A percentile compares a stretch with the other conserved stretches of the same genome.
Conservation (phyloP, 2,888 invertebrate genomes). For the Oscheius sp. region DNA sequence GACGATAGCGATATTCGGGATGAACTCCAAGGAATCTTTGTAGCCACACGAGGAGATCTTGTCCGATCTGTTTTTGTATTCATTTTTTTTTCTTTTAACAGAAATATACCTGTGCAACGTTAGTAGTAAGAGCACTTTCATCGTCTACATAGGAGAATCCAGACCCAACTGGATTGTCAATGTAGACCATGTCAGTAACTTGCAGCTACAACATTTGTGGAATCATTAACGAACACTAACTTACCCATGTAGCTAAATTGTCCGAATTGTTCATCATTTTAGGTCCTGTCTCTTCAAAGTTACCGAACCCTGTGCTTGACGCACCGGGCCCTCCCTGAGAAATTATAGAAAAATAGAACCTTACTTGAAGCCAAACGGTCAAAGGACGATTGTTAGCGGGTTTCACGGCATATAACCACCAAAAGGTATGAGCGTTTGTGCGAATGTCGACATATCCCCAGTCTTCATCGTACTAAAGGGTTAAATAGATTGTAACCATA, state of each 20-base stretch:
- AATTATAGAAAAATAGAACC: no score
- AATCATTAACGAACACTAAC: background rate
- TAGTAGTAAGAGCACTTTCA: slow-evolving; percentile 61
- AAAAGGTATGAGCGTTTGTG: slow-evolving; percentile 48
- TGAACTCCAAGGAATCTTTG: slow-evolving; percentile 78
- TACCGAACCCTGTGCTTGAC: slow-evolving; percentile 84
- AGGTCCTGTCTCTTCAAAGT: slow-evolving; percentile 85
- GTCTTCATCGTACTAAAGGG: slow-evolving; percentile 44
- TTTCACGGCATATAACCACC: slow-evolving; percentile 80
- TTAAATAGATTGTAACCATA: background rate
- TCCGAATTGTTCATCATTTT: slow-evolving; percentile 78
- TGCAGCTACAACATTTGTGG: slow-evolving; percentile 75
- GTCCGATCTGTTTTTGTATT: background rate
- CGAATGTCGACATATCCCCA: slow-evolving; percentile 54
- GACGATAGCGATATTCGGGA: slow-evolving; percentile 80
- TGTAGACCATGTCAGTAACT: slow-evolving; percentile 83
- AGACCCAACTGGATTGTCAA: slow-evolving; percentile 89
- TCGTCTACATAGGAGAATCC: slow-evolving; percentile 80
- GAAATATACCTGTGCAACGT: slow-evolving; percentile 75
- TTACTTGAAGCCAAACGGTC: slow-evolving; percentile 81
- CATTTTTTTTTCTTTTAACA: background rate
- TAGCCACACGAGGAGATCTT: slow-evolving; percentile 82
- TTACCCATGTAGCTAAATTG: slow-evolving; percentile 82
- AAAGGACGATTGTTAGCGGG: slow-evolving; percentile 75
- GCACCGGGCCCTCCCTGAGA: slow-evolving; percentile 85